Percentiles rank a stretch among this genome's conserved stretches.
Conservation (phyloP, 2,797 vertebrate genomes). For the Parauchenoglanis ngamensis region DNA sequence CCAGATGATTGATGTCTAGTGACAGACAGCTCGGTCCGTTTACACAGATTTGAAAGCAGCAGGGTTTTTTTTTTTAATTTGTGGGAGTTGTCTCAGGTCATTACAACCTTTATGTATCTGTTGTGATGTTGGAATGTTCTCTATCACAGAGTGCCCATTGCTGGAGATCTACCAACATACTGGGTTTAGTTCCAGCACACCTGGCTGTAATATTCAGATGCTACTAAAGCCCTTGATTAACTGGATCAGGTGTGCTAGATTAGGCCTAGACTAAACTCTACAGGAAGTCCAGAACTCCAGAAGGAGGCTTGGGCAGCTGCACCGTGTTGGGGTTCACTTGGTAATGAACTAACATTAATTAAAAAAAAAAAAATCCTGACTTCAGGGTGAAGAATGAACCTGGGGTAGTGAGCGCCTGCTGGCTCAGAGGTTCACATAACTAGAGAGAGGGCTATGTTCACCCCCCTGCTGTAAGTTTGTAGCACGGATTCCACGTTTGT, state of each 20-base stretch:
- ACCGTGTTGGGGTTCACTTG: background rate
- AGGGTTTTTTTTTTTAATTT: background rate
- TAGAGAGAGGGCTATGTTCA: background rate
- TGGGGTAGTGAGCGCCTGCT: background rate
- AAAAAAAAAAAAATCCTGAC: background rate
- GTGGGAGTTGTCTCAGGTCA: background rate
- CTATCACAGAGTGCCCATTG: background rate
- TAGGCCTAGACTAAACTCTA: constrained; percentile 6
- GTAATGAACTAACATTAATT: background rate
- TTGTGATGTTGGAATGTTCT: background rate
- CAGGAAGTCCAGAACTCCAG: background rate
- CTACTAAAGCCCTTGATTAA: constrained; percentile 28
- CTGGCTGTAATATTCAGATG: constrained; percentile 16
- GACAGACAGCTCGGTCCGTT: background rate
- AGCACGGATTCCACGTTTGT: background rate
- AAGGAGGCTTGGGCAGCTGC: background rate
- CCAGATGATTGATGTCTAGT: background rate
- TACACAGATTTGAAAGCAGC: background rate
- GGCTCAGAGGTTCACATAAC: background rate
- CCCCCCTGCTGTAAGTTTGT: background rate
- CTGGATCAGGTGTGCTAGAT: constrained; percentile 19
- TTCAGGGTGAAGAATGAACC: background rate
- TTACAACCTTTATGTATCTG: constrained; percentile 10
- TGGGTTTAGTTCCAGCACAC: constrained; percentile 15
- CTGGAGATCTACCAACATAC: constrained; percentile 21